These are phyloP conservation scores for Helogale parvula DNA, from an alignment of 2,113 vertebrate genomes.

Conservation along the genomic window DNA sequence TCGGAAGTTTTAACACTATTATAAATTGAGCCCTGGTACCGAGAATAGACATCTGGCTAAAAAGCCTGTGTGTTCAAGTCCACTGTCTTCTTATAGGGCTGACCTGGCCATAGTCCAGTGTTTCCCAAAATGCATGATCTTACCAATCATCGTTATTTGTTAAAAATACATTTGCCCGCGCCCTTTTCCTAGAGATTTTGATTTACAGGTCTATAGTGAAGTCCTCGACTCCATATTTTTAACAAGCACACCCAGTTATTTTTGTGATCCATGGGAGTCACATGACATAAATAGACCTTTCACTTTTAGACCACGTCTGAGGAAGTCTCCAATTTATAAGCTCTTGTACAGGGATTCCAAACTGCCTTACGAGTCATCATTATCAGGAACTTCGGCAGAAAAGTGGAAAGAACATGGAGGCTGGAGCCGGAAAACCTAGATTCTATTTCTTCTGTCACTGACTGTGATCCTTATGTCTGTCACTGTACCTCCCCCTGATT, in stretches of 20 bases:
- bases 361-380: conserved; percentile 8
- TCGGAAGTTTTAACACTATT: neutral
- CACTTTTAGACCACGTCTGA: conserved; percentile 17
- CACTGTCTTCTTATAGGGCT: neutral
- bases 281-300: neutral
- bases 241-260: neutral
- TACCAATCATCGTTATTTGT: neutral
- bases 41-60: neutral
- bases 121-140: neutral
- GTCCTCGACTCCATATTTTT: neutral
- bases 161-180: neutral
- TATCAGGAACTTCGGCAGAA: neutral
- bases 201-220: neutral
- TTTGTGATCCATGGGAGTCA: neutral
- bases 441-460: conserved; percentile 30
- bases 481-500: neutral
- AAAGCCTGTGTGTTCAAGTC: neutral
- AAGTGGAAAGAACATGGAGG: conserved; percentile 30
- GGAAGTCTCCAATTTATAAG: neutral
- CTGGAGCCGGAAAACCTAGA: conserved; percentile 18
- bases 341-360: neutral
- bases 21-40: conserved; percentile 4
- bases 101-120: neutral
- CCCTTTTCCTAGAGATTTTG: conserved; percentile 35
- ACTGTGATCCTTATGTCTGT: neutral